Percentiles rank a stretch among this genome's conserved stretches.
Evolutionary conservation across 2,113 vertebrate species (phyloP).

Genomic region (Uropsilus gracilis): DNA sequence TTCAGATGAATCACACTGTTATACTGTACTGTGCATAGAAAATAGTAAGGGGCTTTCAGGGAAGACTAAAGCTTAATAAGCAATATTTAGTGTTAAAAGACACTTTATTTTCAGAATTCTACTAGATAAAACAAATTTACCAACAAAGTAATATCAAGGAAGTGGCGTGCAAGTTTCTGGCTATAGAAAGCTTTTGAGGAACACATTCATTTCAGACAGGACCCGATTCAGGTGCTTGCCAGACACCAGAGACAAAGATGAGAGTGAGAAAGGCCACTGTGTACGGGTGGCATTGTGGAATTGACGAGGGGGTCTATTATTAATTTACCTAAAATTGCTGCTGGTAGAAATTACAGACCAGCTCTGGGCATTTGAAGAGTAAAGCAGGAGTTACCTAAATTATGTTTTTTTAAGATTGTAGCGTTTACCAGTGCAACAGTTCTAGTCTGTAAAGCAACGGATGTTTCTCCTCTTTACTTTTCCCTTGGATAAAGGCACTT

Average conservation of each 20-base stretch:
- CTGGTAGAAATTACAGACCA: not conserved
- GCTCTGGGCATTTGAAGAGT: conserved; percentile 31
- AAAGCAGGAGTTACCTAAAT: not conserved
- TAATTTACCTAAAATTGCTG: not conserved
- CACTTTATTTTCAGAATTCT: conserved; percentile 53
- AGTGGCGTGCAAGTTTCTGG: not conserved
- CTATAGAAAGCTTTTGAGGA: not conserved
- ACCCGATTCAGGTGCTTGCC: not conserved
- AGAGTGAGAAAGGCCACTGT: not conserved
- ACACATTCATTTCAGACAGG: not conserved
- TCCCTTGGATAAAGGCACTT: conserved; percentile 10
- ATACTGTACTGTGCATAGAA: conserved; percentile 39
- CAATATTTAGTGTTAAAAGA: conserved; percentile 38
- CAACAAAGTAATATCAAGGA: conserved; percentile 44
- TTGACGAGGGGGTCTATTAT: not conserved
- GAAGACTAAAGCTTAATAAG: conserved; percentile 36
- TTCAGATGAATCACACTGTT: not conserved
- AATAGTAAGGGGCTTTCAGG: not conserved
- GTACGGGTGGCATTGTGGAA: not conserved
- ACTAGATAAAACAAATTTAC: conserved; percentile 40
- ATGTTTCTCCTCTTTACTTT: not conserved
- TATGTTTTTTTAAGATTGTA: not conserved
- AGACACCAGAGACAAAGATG: not conserved
- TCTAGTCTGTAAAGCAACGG: not conserved
- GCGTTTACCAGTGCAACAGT: not conserved